phyloP scores from a whole-genome alignment of 2,888 invertebrate species.

The Drosophila affinis region DNA sequence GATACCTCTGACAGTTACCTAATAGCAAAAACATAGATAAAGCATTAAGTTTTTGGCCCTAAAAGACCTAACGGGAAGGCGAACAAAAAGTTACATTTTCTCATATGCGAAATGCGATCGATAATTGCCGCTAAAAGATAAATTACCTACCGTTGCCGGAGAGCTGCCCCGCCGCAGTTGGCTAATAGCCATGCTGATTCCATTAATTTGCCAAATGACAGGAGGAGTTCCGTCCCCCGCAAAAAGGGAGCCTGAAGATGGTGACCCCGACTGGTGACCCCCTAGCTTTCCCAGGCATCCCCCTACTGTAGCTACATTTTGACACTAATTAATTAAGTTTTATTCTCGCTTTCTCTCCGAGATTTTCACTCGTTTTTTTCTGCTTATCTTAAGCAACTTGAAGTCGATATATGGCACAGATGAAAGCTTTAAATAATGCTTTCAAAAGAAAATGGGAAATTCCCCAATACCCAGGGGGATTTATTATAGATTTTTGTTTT shows the following conservation, averaged over 20 bases:
- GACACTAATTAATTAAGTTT: slow-evolving; percentile 77
- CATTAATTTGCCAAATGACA: slow-evolving; percentile 78
- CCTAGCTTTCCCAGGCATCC: slow-evolving; percentile 2
- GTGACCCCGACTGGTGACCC: slow-evolving; percentile 5
- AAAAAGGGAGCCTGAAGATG: slow-evolving; percentile 21
- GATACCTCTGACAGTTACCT: slow-evolving; percentile 78
- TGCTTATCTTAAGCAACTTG: slow-evolving; percentile 41
- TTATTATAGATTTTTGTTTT: background rate
- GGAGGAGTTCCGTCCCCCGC: slow-evolving; percentile 37
- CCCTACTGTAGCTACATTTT: slow-evolving; percentile 58
- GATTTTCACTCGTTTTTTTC: slow-evolving; percentile 1
- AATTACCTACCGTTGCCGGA: slow-evolving; percentile 58
- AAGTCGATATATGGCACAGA: too few relatives aligned
- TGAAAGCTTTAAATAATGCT: too few relatives aligned
- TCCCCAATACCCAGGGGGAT: background rate
- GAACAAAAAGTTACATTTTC: slow-evolving; percentile 56
- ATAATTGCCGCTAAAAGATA: slow-evolving; percentile 79
- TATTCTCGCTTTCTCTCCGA: slow-evolving; percentile 32
- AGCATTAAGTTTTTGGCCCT: slow-evolving; percentile 70
- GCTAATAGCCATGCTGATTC: slow-evolving; percentile 78
- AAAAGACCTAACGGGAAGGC: slow-evolving; percentile 28
- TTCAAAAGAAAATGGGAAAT: background rate
- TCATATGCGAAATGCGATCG: slow-evolving; percentile 67
- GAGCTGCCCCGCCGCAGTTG: slow-evolving; percentile 54
- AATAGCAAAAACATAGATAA: slow-evolving; percentile 81